A percentile compares a stretch with the other conserved stretches of the same genome.
phyloP scores from a whole-genome alignment of 1,140 invertebrate genomes.

The Penaeus japonicus region DNA sequence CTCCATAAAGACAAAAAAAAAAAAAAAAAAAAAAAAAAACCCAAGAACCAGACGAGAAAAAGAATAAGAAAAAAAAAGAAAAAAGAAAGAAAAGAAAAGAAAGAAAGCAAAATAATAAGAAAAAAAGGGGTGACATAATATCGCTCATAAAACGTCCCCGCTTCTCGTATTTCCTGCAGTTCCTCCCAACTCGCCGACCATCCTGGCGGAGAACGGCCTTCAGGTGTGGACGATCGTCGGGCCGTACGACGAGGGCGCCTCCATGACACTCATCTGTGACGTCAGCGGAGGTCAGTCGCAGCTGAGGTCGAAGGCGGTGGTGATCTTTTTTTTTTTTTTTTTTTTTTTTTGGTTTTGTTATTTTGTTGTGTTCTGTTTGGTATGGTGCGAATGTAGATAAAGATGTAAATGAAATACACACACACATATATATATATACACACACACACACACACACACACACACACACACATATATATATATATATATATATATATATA shows the following conservation, averaged over 20 bases:
- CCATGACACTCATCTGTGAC: constrained; percentile 84
- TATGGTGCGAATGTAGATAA: no score
- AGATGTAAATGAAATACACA: no score
- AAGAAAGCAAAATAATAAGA: no score
- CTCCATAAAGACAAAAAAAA: background rate
- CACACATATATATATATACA: no score
- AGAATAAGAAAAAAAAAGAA: background rate
- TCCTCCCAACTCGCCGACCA: constrained; percentile 46
- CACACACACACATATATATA: no score
- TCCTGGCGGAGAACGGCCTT: constrained; percentile 35
- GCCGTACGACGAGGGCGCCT: constrained; percentile 86
- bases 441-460: no score
- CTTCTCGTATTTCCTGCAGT: constrained; percentile 26
- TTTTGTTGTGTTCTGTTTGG: no score
- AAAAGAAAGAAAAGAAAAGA: background rate
- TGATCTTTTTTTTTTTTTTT: no score
- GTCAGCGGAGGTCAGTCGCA: constrained; percentile 82
- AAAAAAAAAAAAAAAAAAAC: background rate
- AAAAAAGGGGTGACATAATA: background rate
- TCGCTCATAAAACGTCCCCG: background rate
- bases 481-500: no score
- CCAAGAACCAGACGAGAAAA: background rate
- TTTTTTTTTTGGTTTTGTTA: no score
- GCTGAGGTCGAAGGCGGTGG: no score
- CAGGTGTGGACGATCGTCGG: constrained; percentile 80